These are phyloP conservation scores for Triops cancriformis DNA, from an alignment of 1,140 invertebrate species.

Conservation along the genomic window DNA sequence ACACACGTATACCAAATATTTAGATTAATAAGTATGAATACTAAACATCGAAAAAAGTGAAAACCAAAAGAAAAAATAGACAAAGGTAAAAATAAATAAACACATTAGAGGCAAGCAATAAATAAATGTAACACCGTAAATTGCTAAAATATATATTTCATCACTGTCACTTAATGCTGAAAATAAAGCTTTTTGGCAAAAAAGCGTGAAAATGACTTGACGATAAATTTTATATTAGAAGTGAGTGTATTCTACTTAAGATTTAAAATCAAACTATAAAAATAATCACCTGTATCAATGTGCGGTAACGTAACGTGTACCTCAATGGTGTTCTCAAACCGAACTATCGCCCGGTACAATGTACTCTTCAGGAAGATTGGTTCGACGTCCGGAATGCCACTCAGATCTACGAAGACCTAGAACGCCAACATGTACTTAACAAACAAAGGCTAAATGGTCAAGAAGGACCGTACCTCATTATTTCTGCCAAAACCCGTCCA, in stretches of 20 bases:
- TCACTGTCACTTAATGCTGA: too few species aligned
- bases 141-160: too few species aligned
- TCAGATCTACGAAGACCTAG: neutral
- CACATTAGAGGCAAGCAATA: too few species aligned
- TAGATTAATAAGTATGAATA: neutral
- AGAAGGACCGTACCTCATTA: neutral
- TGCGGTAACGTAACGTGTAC: neutral
- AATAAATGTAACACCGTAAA: too few species aligned
- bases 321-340: neutral
- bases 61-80: too few species aligned
- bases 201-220: too few species aligned
- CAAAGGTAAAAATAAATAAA: too few species aligned
- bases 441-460: neutral
- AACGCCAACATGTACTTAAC: neutral
- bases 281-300: neutral
- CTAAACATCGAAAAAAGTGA: neutral
- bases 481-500: neutral
- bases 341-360: neutral
- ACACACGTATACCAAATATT: neutral
- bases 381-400: neutral
- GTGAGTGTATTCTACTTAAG: too few species aligned
- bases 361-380: neutral
- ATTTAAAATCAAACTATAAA: neutral
- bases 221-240: too few species aligned
- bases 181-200: too few species aligned